phyloP scores from a whole-genome alignment of 1,140 invertebrate species.

The Diploscapter pachys region DNA sequence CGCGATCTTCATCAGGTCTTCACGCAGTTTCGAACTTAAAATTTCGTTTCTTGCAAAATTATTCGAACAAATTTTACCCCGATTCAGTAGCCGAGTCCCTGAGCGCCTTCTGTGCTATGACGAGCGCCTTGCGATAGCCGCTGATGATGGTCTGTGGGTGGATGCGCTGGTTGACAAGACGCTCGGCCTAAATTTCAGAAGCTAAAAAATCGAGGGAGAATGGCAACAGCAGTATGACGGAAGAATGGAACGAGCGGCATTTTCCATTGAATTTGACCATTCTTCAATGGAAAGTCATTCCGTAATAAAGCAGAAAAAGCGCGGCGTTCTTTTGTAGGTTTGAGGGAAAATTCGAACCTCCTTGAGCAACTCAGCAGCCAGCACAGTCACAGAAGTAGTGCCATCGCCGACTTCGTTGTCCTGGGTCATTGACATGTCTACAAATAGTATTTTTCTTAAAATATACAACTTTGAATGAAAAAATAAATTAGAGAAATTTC shows the following conservation, averaged over 20 bases:
- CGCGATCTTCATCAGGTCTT: constrained; percentile 93
- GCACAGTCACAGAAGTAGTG: constrained; percentile 94
- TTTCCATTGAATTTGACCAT: background rate
- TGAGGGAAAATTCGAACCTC: constrained; percentile 63
- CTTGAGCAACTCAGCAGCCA: constrained; percentile 87
- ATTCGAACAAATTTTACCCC: constrained; percentile 60
- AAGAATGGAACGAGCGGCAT: background rate
- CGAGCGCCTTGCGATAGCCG: constrained; percentile 84
- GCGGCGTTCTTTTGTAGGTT: background rate
- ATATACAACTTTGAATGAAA: background rate
- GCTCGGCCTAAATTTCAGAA: constrained; percentile 70
- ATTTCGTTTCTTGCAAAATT: constrained; percentile 17
- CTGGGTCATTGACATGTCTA: constrained; percentile 93
- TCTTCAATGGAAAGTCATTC: background rate
- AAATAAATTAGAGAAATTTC: no score
- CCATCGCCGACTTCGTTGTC: constrained; percentile 99
- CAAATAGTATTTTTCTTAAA: constrained; percentile 21
- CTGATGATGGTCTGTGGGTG: constrained; percentile 96
- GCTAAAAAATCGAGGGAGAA: background rate
- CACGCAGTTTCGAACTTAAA: constrained; percentile 71
- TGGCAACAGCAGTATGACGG: no score
- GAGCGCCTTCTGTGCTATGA: constrained; percentile 78
- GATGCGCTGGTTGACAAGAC: constrained; percentile 84
- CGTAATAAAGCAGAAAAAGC: background rate
- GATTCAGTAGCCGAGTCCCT: constrained; percentile 75